These are phyloP conservation scores for Uropetala carovei DNA, from an alignment of 2,888 invertebrate species.

Conservation along the genomic window DNA sequence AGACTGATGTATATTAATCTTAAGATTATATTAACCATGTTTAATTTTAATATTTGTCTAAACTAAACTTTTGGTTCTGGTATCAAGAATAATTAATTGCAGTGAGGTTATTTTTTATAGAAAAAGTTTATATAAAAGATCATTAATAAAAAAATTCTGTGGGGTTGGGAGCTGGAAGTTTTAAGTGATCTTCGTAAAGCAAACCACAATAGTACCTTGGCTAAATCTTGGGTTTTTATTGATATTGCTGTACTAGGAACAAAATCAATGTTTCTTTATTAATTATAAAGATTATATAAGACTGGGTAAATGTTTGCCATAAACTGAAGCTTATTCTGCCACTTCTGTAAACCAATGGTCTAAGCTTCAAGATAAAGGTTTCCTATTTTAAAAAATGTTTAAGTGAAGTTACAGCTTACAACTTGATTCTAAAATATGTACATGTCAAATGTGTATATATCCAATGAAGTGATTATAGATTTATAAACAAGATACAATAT, in stretches of 20 bases:
- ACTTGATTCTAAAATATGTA: too few relatives aligned
- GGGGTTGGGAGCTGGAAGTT: neutral
- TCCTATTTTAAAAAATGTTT: constrained; percentile 5
- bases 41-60: neutral
- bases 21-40: neutral
- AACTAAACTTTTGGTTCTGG: neutral
- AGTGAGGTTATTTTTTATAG: neutral
- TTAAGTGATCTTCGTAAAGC: neutral
- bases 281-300: neutral
- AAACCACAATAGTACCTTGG: neutral
- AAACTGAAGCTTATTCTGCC: neutral
- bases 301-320: neutral
- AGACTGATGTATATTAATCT: constrained; percentile 7
- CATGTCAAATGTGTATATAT: too few relatives aligned
- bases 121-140: neutral
- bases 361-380: neutral
- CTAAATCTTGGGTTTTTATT: neutral
- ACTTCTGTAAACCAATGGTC: neutral
- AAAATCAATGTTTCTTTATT: neutral
- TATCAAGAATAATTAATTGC: neutral
- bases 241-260: neutral
- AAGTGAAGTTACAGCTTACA: neutral
- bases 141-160: neutral
- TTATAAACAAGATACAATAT: too few relatives aligned
- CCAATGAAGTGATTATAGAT: too few relatives aligned